phyloP scores from a whole-genome alignment of 2,888 invertebrate species.

The Mantis religiosa region DNA sequence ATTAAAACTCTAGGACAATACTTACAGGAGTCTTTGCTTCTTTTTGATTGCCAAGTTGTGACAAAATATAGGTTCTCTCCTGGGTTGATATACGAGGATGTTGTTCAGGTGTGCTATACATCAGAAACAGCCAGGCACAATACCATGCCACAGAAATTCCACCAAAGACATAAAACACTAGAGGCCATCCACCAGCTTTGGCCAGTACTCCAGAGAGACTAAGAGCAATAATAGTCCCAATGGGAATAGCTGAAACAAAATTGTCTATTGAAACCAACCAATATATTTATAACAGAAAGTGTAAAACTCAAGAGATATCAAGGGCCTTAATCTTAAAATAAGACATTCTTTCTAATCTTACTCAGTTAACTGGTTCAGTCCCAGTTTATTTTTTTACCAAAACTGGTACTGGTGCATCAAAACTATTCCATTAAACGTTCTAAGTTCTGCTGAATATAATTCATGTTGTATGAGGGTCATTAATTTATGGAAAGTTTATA shows the following conservation, averaged over 20 bases:
- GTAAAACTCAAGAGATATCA: neutral
- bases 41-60: neutral
- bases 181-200: neutral
- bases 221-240: slow-evolving; percentile 22
- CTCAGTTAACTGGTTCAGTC: no score
- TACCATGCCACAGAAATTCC: slow-evolving; percentile 45
- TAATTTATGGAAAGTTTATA: no score
- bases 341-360: neutral
- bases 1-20: neutral
- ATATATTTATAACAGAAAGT: no score
- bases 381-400: no score
- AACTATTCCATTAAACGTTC: no score
- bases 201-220: slow-evolving; percentile 17
- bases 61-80: slow-evolving; percentile 36
- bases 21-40: neutral
- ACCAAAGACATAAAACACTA: neutral
- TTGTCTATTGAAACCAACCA: neutral
- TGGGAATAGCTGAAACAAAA: slow-evolving; percentile 12
- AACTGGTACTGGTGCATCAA: no score
- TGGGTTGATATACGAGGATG: slow-evolving; percentile 47
- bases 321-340: neutral
- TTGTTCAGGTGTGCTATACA: slow-evolving; percentile 46
- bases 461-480: no score
- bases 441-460: no score
- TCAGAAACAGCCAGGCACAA: slow-evolving; percentile 44